phyloP scores from a whole-genome alignment of 1,140 invertebrate genomes.

The Aphaenogaster floridana region DNA sequence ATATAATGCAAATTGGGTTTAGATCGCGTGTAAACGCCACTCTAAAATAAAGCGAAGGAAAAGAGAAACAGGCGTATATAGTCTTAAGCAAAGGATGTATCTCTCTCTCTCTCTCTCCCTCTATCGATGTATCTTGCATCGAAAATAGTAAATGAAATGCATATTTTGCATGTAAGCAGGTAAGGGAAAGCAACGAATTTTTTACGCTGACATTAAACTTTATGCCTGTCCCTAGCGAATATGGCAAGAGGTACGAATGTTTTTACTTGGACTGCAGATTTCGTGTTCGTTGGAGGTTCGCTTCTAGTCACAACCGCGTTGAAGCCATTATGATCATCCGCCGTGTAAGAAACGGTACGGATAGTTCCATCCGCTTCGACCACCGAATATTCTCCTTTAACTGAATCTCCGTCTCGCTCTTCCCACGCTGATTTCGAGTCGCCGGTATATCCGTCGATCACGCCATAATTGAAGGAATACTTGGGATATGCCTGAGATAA shows the following conservation, averaged over 20 bases:
- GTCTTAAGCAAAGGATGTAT: background rate
- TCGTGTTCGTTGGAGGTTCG: conserved; percentile 67
- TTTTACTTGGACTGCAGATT: conserved; percentile 51
- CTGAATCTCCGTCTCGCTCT: conserved; percentile 88
- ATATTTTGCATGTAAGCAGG: background rate
- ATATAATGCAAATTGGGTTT: background rate
- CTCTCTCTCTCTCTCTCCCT: no score
- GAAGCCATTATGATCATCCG: conserved; percentile 91
- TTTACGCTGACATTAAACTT: background rate
- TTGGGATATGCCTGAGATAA: conserved; percentile 85
- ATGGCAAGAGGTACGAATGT: conserved; percentile 66
- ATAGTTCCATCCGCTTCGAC: conserved; percentile 88
- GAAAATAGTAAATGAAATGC: background rate
- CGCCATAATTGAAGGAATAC: conserved; percentile 88
- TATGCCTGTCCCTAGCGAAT: conserved; percentile 53
- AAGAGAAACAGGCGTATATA: background rate
- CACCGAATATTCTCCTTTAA: conserved; percentile 88
- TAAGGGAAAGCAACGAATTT: background rate
- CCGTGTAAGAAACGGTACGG: conserved; percentile 90
- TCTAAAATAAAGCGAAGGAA: background rate
- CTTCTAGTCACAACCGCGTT: conserved; percentile 82
- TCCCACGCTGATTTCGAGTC: conserved; percentile 87
- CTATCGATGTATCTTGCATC: background rate
- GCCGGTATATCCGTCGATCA: conserved; percentile 87
- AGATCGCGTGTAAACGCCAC: background rate